phyloP scores from a whole-genome alignment of 2,113 vertebrate genomes.

The Periophthalmodon schlosseri region DNA sequence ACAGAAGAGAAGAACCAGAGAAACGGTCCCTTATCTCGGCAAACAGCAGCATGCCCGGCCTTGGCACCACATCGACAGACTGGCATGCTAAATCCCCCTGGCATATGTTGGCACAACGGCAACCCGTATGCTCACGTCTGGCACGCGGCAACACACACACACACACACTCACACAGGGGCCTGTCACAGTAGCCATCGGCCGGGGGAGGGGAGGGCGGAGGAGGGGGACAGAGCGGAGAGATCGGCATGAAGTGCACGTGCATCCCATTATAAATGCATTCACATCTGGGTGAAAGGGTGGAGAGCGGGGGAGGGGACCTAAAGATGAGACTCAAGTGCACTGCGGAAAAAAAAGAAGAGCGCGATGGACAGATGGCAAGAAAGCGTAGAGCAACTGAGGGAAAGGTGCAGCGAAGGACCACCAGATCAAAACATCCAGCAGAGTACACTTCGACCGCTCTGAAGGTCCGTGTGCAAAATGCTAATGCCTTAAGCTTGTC shows the following conservation, averaged over 20 bases:
- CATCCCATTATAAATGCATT: constrained; percentile 77
- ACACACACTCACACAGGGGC: constrained; percentile 32
- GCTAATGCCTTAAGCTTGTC: constrained; percentile 3
- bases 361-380: constrained; percentile 49
- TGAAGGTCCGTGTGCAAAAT: not conserved
- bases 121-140: constrained; percentile 72
- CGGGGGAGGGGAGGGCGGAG: constrained; percentile 41
- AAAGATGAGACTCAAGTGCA: constrained; percentile 46
- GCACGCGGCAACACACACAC: constrained; percentile 42
- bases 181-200: constrained; percentile 63
- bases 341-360: constrained; percentile 32
- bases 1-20: constrained; percentile 56
- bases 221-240: constrained; percentile 25
- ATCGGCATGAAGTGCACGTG: constrained; percentile 71
- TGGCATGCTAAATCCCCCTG: constrained; percentile 74
- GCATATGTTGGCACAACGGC: constrained; percentile 73
- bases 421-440: constrained; percentile 26
- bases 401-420: constrained; percentile 19
- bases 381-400: constrained; percentile 23
- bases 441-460: constrained; percentile 13
- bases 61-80: constrained; percentile 54
- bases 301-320: constrained; percentile 53
- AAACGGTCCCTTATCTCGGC: constrained; percentile 71
- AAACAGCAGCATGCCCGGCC: constrained; percentile 71
- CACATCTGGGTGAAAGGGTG: constrained; percentile 77